phyloP scores from a whole-genome alignment of 2,113 vertebrate species.

The Tachysurus vachellii region DNA sequence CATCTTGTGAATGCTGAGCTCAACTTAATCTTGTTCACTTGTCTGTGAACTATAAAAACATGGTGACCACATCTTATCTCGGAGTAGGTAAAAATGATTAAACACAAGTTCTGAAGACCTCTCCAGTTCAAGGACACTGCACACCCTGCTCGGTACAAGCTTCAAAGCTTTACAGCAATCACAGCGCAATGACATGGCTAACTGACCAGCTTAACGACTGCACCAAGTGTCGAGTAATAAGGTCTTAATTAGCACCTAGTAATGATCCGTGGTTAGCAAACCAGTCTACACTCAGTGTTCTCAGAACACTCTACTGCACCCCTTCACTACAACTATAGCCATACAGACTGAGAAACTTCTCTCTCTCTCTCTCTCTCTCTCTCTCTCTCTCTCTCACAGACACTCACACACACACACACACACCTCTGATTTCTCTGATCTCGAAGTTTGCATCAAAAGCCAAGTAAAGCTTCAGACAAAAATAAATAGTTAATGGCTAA shows the following conservation, averaged over 20 bases:
- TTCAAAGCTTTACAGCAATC: neutral
- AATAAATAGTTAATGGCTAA: no score
- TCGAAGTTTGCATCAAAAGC: no score
- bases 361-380: no score
- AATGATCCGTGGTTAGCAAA: neutral
- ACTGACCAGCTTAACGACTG: neutral
- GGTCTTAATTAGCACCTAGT: neutral
- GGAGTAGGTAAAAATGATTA: conserved; percentile 57
- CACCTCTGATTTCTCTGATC: no score
- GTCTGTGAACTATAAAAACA: neutral
- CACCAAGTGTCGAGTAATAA: neutral
- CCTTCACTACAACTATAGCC: neutral
- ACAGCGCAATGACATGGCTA: neutral
- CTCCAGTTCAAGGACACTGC: neutral
- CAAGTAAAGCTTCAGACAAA: neutral
- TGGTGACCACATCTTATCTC: conserved; percentile 34
- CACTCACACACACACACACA: neutral
- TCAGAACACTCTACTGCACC: neutral
- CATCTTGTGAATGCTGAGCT: neutral
- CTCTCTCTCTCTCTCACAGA: no score
- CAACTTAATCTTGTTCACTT: neutral
- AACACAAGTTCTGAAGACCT: neutral
- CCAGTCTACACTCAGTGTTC: neutral
- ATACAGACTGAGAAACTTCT: neutral
- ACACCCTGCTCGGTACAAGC: neutral